Base-by-base conservation (phyloP, 2,797 vertebrate genomes). In the Xiphorhynchus erythropygius region DNA sequence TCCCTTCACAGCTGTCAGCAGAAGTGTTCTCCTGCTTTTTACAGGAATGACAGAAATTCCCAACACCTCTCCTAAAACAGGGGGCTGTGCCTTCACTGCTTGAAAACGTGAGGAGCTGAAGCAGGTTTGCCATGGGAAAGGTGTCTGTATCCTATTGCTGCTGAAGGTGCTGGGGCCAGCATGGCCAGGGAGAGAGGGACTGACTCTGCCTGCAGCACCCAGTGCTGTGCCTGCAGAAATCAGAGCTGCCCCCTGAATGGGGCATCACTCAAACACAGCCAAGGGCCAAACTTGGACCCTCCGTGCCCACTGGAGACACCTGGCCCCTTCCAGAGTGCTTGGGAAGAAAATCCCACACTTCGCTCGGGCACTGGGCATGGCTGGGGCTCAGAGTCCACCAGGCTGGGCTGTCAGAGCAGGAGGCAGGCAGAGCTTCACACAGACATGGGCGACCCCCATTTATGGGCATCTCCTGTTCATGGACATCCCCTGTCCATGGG, bases 341-440 rank as follows among this genome's bases (percentile, higher is more conserved):
- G 27, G 65, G 25, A 55, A 47, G 56, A 24, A 62, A 41, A 14
- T n/a, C 33, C 67, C 4, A 0, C 0, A 0, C 24, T 32, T 4
- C 19, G 42, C 42, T 25, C 52, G 27, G 0, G 13, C 27, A 28
- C 49, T 30, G 56, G 49, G 63, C 23, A 3, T 23, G 18, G 28
- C 24, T 17, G 7, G 44, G 16, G 42, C 50, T 52, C n/a, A 0
- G 19, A 39, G 56, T 53, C 50, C 11, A 1, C 25, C 8, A 4
- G 3, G 25, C 18, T 1, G n/a, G 50, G 68, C 5, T 77, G 10
- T 8, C 2, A 7, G 47, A 44, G 41, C 37, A 5, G 39, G 12
- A 18, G 11, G 11, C 42, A 50, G 2, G 2, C 2, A 0, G 22
- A 63, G 59, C 28, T 42, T 13, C 25, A 71, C 13, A 4, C 11